A percentile compares a stretch with the other conserved stretches of the same genome.
These are phyloP conservation scores for Melanotaenia pygmaea DNA, from an alignment of 2,797 vertebrate species.

Conservation along the genomic window DNA sequence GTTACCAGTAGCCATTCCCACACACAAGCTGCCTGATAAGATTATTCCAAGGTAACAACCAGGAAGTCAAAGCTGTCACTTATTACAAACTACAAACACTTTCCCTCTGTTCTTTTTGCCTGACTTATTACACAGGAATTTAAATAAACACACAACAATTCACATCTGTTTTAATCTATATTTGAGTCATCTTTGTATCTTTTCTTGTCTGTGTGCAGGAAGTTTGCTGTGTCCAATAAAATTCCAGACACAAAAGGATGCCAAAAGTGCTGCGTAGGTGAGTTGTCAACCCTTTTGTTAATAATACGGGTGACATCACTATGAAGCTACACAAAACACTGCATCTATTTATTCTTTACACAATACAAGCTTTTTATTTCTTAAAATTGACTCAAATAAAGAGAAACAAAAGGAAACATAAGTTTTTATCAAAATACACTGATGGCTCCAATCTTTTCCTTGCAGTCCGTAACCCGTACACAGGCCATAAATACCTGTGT, in stretches of 20 bases:
- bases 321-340: neutral
- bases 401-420: neutral
- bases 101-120: neutral
- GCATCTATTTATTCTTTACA: neutral
- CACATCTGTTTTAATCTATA: neutral
- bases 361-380: neutral
- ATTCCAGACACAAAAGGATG: constrained; percentile 99
- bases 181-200: neutral
- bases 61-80: neutral
- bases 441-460: neutral
- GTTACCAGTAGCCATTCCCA: constrained; percentile 95
- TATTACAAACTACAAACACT: neutral
- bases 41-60: constrained; percentile 86
- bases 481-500: constrained; percentile 94
- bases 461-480: constrained; percentile 94
- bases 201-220: constrained; percentile 80
- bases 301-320: no score
- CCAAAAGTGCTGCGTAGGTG: constrained; percentile 98
- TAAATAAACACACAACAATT: neutral
- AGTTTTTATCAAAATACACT: neutral
- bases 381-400: neutral
- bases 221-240: constrained; percentile 96
- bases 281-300: constrained; percentile 53
- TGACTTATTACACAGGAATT: neutral
- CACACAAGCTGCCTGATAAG: constrained; percentile 95